Base-by-base conservation (phyloP, 2,113 vertebrate genomes). In the Syngnathus typhle region DNA sequence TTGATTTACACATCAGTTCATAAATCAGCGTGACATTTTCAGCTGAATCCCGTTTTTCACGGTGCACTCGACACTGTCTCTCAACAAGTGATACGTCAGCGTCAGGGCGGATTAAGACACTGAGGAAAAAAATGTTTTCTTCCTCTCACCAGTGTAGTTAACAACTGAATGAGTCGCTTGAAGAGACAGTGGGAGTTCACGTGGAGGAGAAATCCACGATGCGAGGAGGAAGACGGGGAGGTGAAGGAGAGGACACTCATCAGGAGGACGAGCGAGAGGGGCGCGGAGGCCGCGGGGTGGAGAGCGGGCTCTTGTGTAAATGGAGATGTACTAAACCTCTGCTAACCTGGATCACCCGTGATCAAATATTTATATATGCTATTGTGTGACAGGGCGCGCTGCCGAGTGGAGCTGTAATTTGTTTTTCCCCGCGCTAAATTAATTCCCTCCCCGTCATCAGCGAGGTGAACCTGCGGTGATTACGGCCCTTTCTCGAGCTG, bases 331-430 rank as follows among this genome's bases (percentile, higher is more conserved):
- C 87, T 88, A 90, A 91, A 91, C 90, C 88, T 91, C 87, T 88
- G 85, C 83, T 88, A 90, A 91, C 90, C 90, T 90, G 88, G 72
- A 87, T 89, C 71, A 63, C 76, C 78, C 83, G 83, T 89, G 88
- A 92, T 92, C 84, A 92, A 92, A 92, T 91, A 92, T 92, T 91
- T 91, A 92, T 91, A 90, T 91, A 91, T 89, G 91, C 88, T 87
- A 85, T 91, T 91, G 90, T 92, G 82, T 88, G 87, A 87, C 77
- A 32, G 85, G 69, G 81, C 73, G 44, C 78, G 44, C 41, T 56
- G 58, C 78, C 74, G 74, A 88, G 81, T 36, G 83, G 84, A 69
- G 68, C 74, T 80, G 87, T 91, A 89, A 91, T 91, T 91, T 91
- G 89, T 92, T 91, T 90, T 89, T 63, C 90, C 89, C 86, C 84